Evolutionary conservation across 2,888 invertebrate genomes (phyloP).

Genomic region (Vannuccia rotundouncinata): DNA sequence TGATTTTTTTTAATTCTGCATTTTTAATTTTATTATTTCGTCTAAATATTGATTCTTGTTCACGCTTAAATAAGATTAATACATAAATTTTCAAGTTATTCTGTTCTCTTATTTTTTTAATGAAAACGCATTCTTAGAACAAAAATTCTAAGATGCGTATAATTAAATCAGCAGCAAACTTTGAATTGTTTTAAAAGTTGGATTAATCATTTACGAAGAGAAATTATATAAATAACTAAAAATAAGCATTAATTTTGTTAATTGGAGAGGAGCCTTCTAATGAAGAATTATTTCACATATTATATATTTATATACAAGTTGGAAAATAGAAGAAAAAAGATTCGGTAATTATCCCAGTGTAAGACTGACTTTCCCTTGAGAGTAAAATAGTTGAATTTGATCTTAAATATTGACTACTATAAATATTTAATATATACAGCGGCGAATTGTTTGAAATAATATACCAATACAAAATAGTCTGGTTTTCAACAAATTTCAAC

Average conservation of each 20-base stretch:
- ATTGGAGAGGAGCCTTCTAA: not conserved
- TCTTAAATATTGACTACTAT: not conserved
- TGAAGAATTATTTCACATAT: not conserved
- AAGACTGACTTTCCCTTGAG: not conserved
- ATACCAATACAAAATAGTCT: too few relatives aligned
- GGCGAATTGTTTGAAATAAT: too few relatives aligned
- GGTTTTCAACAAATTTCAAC: too few relatives aligned
- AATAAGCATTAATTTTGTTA: not conserved
- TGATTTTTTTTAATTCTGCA: too few relatives aligned
- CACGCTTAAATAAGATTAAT: too few relatives aligned
- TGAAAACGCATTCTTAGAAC: too few relatives aligned
- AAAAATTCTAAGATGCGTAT: too few relatives aligned
- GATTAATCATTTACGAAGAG: not conserved
- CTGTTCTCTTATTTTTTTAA: too few relatives aligned
- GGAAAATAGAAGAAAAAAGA: not conserved
- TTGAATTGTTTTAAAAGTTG: not conserved
- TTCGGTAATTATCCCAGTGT: not conserved
- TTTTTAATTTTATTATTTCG: too few relatives aligned
- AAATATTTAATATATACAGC: not conserved
- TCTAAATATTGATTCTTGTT: too few relatives aligned
- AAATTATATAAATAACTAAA: not conserved
- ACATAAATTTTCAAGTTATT: too few relatives aligned
- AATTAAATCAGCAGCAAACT: too few relatives aligned
- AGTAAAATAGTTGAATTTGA: not conserved
- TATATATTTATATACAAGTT: not conserved